Conservation (phyloP, 2,113 vertebrate genomes). For the Phrynosoma blainvillii region DNA sequence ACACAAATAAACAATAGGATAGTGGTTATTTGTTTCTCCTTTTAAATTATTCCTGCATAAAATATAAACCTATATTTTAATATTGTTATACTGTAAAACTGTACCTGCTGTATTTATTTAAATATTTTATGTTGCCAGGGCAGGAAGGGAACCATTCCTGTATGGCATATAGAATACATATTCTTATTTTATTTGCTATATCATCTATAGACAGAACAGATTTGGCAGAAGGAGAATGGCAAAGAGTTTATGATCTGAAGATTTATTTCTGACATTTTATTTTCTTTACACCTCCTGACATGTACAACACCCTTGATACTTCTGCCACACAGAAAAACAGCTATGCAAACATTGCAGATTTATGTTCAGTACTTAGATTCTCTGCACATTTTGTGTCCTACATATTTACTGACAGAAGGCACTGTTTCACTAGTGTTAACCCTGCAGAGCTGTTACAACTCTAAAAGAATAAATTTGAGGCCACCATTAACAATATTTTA, state of each 20-base stretch:
- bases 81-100: neutral
- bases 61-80: neutral
- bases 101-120: neutral
- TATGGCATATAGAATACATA: neutral
- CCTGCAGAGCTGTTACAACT: neutral
- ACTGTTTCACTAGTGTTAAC: neutral
- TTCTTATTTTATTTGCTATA: neutral
- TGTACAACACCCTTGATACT: conserved; percentile 8
- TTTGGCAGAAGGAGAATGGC: neutral
- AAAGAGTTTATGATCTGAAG: neutral
- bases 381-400: conserved; percentile 11
- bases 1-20: neutral
- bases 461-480: neutral
- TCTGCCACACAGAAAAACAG: conserved; percentile 17
- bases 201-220: neutral
- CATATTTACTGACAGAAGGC: neutral
- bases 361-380: neutral
- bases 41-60: neutral
- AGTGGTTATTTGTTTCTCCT: neutral
- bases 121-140: neutral
- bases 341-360: neutral
- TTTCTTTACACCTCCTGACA: neutral
- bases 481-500: neutral
- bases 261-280: accelerated
- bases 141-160: neutral